Evolutionary conservation across 2,888 invertebrate genomes (phyloP), one percentile per base, ranked within the genome.

Genomic region (Chymomyza fuscimana): DNA sequence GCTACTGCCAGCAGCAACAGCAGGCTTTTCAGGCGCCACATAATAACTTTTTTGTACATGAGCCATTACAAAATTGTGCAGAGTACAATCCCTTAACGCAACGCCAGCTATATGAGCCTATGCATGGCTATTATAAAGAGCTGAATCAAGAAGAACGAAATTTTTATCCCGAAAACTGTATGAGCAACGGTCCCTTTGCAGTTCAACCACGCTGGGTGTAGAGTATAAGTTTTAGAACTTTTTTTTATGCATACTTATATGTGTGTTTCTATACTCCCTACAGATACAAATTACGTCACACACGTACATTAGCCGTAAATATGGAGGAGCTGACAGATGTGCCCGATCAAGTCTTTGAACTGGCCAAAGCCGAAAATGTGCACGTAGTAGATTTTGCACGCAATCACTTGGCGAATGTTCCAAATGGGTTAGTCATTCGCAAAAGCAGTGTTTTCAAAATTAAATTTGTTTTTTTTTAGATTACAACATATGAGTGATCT

Each of bases 341-440:
- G 19, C 96, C 97, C 0, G 94, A 94, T 15, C 93, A 95, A 66
- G 94, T 97, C 22, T 95, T 97, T 89, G 91, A 93, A 69, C 93
- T 95, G 69, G 97, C 97, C 4, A 93, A 93, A 12, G 93, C 94
- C 65, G 96, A 95, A 0, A 94, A 94, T 73, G 96, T 97, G 9
- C 94, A 94, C 66, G 94, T 94, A 63, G 93, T 97, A 9, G 97
- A 98, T 92, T 92, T 98, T 72, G 96, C 96, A 72, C 96, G 95
- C 91, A 98, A 98, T 92, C 94, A 94, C 84, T 93, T 98, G 0
- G 91, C 92, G 1, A 87, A 92, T 1, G 89, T 97, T 77, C 97
- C 97, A 9, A 83, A 91, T 15, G 95, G 95, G 96, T 95, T 92
- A 91, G 90, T 89, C 9, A 16, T 5, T 10, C 16, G 5, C 16